Percentiles rank a stretch among this genome's conserved stretches.
Conservation (phyloP, 2,797 vertebrate genomes). For the Sarcophilus harrisii region DNA sequence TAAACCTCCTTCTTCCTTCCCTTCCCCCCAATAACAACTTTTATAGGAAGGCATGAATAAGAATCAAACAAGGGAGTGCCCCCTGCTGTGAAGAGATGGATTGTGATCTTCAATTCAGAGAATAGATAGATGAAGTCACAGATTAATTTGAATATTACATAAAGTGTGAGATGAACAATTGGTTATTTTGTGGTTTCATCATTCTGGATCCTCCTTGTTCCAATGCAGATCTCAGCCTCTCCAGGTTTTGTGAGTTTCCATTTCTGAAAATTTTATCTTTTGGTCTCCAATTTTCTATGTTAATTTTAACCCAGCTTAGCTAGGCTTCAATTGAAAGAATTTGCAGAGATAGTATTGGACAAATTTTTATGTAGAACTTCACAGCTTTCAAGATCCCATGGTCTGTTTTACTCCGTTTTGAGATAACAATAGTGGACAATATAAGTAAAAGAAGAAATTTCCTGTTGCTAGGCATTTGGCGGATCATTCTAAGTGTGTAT, state of each 20-base stretch:
- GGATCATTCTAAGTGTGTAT: conserved; percentile 19
- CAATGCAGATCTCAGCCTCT: neutral
- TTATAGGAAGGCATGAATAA: neutral
- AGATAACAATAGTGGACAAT: neutral
- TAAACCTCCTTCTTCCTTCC: neutral
- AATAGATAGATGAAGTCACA: neutral
- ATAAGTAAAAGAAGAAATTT: conserved; percentile 3
- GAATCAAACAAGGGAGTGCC: neutral
- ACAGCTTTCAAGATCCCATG: neutral
- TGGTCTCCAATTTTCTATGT: neutral
- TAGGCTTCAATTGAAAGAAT: neutral
- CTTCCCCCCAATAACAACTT: neutral
- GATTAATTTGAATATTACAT: neutral
- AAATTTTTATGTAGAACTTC: neutral
- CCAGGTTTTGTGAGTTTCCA: neutral
- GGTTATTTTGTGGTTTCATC: neutral
- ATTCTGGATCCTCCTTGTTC: neutral
- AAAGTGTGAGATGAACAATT: neutral
- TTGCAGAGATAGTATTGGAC: neutral
- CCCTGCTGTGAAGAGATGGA: neutral
- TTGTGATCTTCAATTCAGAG: neutral
- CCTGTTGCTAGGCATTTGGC: neutral
- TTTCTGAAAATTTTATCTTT: neutral
- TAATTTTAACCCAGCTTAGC: neutral
- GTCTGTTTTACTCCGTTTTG: neutral